These are phyloP conservation scores for Apotomis betuletana DNA, from an alignment of 2,888 invertebrate species.

Conservation along the genomic window DNA sequence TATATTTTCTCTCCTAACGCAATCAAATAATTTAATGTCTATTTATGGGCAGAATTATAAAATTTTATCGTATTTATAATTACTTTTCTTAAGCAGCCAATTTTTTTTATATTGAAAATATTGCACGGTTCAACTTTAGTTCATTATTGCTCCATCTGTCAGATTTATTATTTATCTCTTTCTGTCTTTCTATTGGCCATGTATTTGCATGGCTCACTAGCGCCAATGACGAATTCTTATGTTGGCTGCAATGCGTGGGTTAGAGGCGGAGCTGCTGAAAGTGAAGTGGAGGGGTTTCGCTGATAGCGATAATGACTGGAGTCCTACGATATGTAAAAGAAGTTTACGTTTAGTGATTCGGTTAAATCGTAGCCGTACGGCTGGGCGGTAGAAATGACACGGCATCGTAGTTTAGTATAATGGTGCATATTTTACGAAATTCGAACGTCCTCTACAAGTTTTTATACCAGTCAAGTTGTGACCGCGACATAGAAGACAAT, in stretches of 20 bases:
- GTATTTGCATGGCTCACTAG: conserved; percentile 22
- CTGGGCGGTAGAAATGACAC: conserved; percentile 48
- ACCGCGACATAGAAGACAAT: conserved; percentile 71
- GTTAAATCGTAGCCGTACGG: conserved; percentile 47
- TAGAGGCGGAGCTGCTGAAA: conserved; percentile 27
- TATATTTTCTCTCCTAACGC: too few species aligned
- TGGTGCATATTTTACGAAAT: conserved; percentile 58
- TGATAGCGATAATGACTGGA: conserved; percentile 43
- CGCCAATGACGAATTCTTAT: conserved; percentile 27
- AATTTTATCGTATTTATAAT: too few species aligned
- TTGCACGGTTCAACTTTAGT: too few species aligned
- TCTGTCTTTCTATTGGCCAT: neutral
- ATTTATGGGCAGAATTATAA: too few species aligned
- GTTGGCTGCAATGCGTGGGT: conserved; percentile 34
- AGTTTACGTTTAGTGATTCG: conserved; percentile 43
- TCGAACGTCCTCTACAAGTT: conserved; percentile 52
- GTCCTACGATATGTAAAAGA: conserved; percentile 47
- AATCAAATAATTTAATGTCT: too few species aligned
- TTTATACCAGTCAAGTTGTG: conserved; percentile 60
- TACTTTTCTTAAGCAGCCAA: too few species aligned
- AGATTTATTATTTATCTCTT: neutral
- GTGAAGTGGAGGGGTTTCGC: conserved; percentile 35
- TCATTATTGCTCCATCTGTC: too few species aligned
- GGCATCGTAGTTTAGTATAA: conserved; percentile 46
- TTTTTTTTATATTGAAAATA: too few species aligned